These are phyloP conservation scores for Colossoma macropomum DNA, from an alignment of 2,113 vertebrate species.

Conservation along the genomic window DNA sequence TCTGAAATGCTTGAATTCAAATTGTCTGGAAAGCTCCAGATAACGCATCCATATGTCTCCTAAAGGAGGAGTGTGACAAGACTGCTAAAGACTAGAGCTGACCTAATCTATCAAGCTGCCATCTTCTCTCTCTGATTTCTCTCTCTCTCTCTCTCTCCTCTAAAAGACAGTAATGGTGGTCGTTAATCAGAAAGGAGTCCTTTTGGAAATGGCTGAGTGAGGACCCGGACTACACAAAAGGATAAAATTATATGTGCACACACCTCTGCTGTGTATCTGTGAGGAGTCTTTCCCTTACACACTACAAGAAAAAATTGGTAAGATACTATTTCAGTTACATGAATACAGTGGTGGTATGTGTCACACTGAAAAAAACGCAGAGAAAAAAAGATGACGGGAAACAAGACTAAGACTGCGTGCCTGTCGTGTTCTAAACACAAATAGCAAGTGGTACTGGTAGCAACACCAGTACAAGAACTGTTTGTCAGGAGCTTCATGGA, in stretches of 20 bases:
- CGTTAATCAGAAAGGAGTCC: slow-evolving; percentile 32
- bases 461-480: too few species aligned
- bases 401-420: too few species aligned
- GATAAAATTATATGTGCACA: neutral
- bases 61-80: slow-evolving; percentile 21
- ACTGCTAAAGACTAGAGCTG: slow-evolving; percentile 38
- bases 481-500: too few species aligned
- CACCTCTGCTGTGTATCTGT: neutral
- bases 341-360: neutral
- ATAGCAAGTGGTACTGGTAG: too few species aligned
- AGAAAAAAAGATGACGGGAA: too few species aligned
- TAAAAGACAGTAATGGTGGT: slow-evolving; percentile 27
- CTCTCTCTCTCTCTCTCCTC: neutral
- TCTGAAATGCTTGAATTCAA: slow-evolving; percentile 12
- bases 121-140: neutral
- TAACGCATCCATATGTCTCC: slow-evolving; percentile 43
- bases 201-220: neutral
- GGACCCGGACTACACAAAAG: neutral
- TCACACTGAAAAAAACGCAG: neutral
- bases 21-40: slow-evolving; percentile 12
- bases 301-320: neutral
- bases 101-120: slow-evolving; percentile 47
- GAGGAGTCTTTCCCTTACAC: neutral
- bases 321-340: neutral
- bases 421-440: too few species aligned